phyloP scores from a whole-genome alignment of 92 coral and sea anemone genomes.

The Montipora capitata region DNA sequence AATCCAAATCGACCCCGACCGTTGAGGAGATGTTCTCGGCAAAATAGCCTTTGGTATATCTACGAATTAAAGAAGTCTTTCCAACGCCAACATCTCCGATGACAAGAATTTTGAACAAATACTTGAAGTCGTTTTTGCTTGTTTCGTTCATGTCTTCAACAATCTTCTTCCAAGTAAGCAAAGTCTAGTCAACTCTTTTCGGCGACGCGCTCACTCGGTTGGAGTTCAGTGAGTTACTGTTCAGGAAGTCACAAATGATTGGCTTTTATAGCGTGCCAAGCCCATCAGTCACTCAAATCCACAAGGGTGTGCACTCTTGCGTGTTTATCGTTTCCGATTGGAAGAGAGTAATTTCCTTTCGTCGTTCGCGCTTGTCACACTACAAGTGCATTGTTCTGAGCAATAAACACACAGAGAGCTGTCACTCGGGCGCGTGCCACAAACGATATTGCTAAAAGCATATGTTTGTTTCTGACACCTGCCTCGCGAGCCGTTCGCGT shows the following conservation, averaged over 20 bases:
- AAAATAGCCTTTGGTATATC: constrained; percentile 97
- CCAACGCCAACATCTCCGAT: constrained; percentile 99
- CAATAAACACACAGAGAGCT: constrained; percentile 31
- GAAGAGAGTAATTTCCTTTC: constrained; percentile 52
- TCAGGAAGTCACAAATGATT: constrained; percentile 4
- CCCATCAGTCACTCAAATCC: not conserved
- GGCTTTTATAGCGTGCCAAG: constrained; percentile 43
- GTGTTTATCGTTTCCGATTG: constrained; percentile 33
- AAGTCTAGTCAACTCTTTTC: not conserved
- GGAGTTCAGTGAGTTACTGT: constrained; percentile 27
- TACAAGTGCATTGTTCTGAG: constrained; percentile 12
- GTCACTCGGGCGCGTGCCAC: constrained; percentile 65
- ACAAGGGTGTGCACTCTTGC: constrained; percentile 39
- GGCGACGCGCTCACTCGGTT: constrained; percentile 24
- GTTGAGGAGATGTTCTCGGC: constrained; percentile 94
- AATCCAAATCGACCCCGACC: constrained; percentile 95
- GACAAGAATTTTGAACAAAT: constrained; percentile 92
- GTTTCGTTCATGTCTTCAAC: constrained; percentile 55
- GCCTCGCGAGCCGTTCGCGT: constrained; percentile 82
- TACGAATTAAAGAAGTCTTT: constrained; percentile 95
- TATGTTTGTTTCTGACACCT: constrained; percentile 66
- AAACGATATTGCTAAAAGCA: constrained; percentile 51
- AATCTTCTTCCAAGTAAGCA: not conserved
- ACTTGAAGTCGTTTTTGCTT: constrained; percentile 78
- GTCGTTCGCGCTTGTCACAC: constrained; percentile 34